Conservation (phyloP, 2,113 vertebrate genomes). For the Rhineura floridana region DNA sequence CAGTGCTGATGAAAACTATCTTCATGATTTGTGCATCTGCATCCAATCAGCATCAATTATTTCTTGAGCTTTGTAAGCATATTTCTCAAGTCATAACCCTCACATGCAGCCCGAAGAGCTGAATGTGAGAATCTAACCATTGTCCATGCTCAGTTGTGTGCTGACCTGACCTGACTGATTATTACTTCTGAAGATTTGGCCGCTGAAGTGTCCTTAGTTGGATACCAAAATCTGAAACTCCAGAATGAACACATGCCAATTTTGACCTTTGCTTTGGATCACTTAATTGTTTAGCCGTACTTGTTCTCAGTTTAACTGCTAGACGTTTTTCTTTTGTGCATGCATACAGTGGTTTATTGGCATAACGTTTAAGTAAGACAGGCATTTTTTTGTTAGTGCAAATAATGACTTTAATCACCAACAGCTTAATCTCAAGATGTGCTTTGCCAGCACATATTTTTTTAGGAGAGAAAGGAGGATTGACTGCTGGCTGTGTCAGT, state of each 20-base stretch:
- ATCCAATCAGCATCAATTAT: background rate
- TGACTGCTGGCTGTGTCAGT: background rate
- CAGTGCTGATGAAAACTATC: background rate
- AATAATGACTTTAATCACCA: background rate
- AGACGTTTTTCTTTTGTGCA: background rate
- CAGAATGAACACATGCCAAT: background rate
- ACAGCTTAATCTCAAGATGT: background rate
- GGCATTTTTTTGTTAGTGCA: background rate
- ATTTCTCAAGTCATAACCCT: background rate
- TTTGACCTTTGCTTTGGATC: background rate
- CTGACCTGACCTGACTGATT: background rate
- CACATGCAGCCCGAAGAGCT: too few relatives aligned
- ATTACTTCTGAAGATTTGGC: background rate
- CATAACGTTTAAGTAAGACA: background rate
- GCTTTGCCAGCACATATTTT: background rate
- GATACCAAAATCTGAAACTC: background rate
- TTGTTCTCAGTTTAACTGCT: background rate
- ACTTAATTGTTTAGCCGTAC: background rate
- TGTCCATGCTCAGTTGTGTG: background rate
- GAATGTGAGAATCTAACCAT: background rate
- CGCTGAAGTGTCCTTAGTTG: background rate
- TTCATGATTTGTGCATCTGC: background rate
- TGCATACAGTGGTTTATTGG: background rate
- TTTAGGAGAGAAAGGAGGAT: background rate
- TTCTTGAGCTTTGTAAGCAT: background rate